Evolutionary conservation across 1,140 invertebrate genomes (phyloP).

Genomic region (Gonatopus flavifemur): DNA sequence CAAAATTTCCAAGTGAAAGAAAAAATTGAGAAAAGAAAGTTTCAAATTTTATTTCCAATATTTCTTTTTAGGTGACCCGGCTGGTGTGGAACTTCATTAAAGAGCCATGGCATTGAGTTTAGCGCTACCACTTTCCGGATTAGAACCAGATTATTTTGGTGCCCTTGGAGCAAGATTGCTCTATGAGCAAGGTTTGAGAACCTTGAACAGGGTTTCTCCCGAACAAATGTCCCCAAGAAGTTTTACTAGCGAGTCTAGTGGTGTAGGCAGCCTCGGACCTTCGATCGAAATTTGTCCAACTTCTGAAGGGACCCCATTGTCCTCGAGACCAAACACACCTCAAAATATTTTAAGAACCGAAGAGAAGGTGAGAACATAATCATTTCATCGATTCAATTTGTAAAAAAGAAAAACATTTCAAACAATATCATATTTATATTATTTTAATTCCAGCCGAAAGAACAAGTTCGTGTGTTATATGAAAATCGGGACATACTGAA

Average conservation of each 20-base stretch:
- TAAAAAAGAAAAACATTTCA: neutral
- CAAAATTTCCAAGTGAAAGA: too few species aligned
- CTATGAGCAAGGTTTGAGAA: slow-evolving; percentile 19
- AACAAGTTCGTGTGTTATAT: slow-evolving; percentile 16
- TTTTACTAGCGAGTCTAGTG: slow-evolving; percentile 30
- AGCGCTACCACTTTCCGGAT: slow-evolving; percentile 28
- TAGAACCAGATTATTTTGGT: slow-evolving; percentile 25
- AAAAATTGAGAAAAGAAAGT: too few species aligned
- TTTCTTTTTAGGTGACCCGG: too few species aligned
- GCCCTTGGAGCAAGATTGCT: slow-evolving; percentile 14
- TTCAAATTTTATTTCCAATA: too few species aligned
- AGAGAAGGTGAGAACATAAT: too few species aligned
- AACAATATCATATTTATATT: neutral
- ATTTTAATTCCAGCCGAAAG: slow-evolving; percentile 5
- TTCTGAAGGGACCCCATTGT: slow-evolving; percentile 15
- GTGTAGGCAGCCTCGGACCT: slow-evolving; percentile 24
- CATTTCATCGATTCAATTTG: too few species aligned
- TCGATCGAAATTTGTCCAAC: slow-evolving; percentile 17
- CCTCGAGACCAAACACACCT: slow-evolving; percentile 24
- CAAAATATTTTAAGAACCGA: too few species aligned
- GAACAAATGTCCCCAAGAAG: slow-evolving; percentile 28
- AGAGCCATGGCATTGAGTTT: slow-evolving; percentile 38
- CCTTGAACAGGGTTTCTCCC: neutral
- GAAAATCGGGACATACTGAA: slow-evolving; percentile 34
- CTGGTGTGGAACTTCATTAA: too few species aligned